Percentiles rank a stretch among this genome's conserved stretches.
Evolutionary conservation across 2,797 vertebrate genomes (phyloP).

Genomic region (Brachyalestes nurse): DNA sequence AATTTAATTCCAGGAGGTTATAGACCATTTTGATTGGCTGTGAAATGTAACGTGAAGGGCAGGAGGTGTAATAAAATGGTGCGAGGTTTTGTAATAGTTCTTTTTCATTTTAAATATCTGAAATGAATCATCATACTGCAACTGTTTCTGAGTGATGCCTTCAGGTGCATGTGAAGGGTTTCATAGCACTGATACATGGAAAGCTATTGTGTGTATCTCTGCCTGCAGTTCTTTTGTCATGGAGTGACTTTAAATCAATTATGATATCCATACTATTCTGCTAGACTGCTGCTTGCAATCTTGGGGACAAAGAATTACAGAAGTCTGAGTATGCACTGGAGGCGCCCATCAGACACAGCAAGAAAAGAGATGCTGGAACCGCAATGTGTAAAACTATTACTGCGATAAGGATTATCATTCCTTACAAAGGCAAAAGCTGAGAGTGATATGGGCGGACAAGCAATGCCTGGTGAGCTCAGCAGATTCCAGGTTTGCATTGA

Average conservation of each 20-base stretch:
- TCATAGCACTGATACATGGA: not conserved
- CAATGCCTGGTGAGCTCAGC: slow-evolving; percentile 18
- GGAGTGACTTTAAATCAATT: slow-evolving; percentile 1
- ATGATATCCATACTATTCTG: not conserved
- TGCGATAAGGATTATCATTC: slow-evolving; percentile 31
- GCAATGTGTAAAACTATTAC: slow-evolving; percentile 9
- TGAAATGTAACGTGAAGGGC: too few relatives aligned
- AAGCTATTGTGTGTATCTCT: not conserved
- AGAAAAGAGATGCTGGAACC: slow-evolving; percentile 1
- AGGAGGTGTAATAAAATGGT: too few relatives aligned
- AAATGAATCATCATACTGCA: not conserved
- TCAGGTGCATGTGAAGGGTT: not conserved
- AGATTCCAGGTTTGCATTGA: slow-evolving; percentile 26
- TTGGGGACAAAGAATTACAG: not conserved
- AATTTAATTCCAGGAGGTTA: too few relatives aligned
- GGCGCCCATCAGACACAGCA: not conserved
- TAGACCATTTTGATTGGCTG: not conserved
- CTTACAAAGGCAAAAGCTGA: slow-evolving; percentile 21
- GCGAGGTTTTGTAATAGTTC: not conserved
- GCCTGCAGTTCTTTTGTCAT: not conserved
- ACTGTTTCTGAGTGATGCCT: not conserved
- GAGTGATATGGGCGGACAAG: slow-evolving; percentile 14
- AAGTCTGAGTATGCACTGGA: slow-evolving; percentile 6
- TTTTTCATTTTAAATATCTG: not conserved
- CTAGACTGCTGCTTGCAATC: not conserved